Evolutionary conservation across 2,113 vertebrate genomes (phyloP), one percentile per base, ranked within the genome.

Genomic region (Festucalex cinctus): DNA sequence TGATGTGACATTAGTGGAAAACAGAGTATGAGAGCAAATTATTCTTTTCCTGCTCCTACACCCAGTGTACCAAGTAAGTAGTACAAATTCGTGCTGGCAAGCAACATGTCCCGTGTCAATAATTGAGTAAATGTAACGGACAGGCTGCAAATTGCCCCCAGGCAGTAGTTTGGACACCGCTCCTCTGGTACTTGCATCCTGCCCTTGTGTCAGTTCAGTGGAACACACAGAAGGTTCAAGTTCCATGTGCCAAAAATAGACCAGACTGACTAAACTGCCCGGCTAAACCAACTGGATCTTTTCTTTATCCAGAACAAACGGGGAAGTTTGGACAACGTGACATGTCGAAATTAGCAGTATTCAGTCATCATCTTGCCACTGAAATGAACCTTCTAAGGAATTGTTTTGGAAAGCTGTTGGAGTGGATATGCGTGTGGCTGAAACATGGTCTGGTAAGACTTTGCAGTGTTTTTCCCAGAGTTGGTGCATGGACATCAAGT

Each of bases 241-340:
- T 62, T 62, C 8, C 64, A 24, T 12, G 53, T 48, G 41, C 85
- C 63, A 59, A 80, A 57, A 88, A 86, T 90, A 90, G 79, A 82
- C 37, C 58, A 16, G 44, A 57, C 67, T 60, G 60, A 66, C 39
- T 63, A 28, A 69, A 14, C 17, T 28, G 0, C 59, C 12, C 65
- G 43, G 63, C 70, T 73, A 37, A 66, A 19, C 56, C 7, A 0
- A 22, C 24, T 53, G 41, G 51, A 70, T 73, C 44, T 59, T 19
- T 22, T 20, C 17, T 35, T 57, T 62, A 24, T 39, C 12, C 44
- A 54, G 57, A 73, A 41, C 51, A 44, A 66, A 74, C 46, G 9
- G 5, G 16, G 56, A 68, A 37, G n/a, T 76, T 4, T 51, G 9
- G 24, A 62, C 22, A 14, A 17, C 2, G 5, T 64, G 57, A 65